phyloP scores from a whole-genome alignment of 2,797 vertebrate species.

The Gymnocypris eckloni region DNA sequence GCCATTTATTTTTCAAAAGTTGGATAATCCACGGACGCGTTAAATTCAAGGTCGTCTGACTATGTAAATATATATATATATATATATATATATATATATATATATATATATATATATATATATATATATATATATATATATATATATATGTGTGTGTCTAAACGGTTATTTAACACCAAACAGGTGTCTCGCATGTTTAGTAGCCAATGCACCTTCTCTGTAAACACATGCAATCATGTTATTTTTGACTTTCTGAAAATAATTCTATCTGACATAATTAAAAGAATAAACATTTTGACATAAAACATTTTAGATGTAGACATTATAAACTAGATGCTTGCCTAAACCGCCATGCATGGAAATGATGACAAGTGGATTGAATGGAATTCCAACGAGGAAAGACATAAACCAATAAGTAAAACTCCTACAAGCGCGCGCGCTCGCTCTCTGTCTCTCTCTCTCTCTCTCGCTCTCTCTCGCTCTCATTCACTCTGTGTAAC shows the following conservation, averaged over 20 bases:
- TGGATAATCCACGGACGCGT: neutral
- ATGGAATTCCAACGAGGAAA: conserved; percentile 35
- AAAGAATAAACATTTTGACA: neutral
- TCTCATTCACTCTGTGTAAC: conserved; percentile 44
- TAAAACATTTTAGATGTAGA: neutral
- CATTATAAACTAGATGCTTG: neutral
- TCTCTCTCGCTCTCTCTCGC: neutral
- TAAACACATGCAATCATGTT: neutral
- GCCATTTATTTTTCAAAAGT: too few relatives aligned
- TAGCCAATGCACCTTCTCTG: neutral
- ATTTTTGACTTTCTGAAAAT: neutral
- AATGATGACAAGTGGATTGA: conserved; percentile 2
- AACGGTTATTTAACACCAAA: neutral
- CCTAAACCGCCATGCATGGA: neutral
- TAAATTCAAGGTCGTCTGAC: neutral
- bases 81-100: too few relatives aligned
- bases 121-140: neutral
- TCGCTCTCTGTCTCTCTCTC: neutral
- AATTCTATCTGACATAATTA: neutral
- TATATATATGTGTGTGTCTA: neutral
- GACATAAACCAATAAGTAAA: conserved; percentile 12
- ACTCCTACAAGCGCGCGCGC: neutral
- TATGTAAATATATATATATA: neutral
- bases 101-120: neutral
- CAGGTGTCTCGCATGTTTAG: neutral